Conservation (phyloP, 2,113 vertebrate genomes). For the Pipa parva region DNA sequence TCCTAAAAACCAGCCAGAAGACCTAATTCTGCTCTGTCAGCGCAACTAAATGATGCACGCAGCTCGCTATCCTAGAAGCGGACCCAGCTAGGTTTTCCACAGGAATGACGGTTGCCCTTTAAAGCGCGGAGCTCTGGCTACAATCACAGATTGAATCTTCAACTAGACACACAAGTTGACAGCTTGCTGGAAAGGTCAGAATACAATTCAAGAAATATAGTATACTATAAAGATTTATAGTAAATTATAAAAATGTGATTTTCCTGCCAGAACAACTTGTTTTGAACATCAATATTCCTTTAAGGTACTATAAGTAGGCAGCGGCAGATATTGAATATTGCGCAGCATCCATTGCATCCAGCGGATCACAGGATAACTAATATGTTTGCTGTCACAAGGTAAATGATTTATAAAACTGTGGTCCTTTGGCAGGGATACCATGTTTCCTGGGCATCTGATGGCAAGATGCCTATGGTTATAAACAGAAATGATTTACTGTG, state of each 20-base stretch:
- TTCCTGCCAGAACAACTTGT: neutral
- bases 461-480: neutral
- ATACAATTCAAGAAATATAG: neutral
- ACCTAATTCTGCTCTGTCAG: too few relatives aligned
- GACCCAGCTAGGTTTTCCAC: neutral
- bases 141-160: neutral
- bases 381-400: neutral
- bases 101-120: neutral
- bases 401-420: neutral
- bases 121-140: neutral
- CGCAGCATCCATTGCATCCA: neutral
- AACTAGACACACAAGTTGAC: neutral
- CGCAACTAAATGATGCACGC: too few relatives aligned
- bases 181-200: neutral
- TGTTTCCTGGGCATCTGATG: neutral
- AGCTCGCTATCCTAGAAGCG: too few relatives aligned
- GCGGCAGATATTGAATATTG: neutral
- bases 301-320: neutral
- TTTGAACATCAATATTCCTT: neutral
- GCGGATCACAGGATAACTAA: neutral
- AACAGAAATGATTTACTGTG: constrained; percentile 81
- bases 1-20: too few relatives aligned
- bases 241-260: neutral
- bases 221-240: neutral
- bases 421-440: neutral